phyloP scores from a whole-genome alignment of 2,888 invertebrate genomes.

The Helicoverpa assulta region DNA sequence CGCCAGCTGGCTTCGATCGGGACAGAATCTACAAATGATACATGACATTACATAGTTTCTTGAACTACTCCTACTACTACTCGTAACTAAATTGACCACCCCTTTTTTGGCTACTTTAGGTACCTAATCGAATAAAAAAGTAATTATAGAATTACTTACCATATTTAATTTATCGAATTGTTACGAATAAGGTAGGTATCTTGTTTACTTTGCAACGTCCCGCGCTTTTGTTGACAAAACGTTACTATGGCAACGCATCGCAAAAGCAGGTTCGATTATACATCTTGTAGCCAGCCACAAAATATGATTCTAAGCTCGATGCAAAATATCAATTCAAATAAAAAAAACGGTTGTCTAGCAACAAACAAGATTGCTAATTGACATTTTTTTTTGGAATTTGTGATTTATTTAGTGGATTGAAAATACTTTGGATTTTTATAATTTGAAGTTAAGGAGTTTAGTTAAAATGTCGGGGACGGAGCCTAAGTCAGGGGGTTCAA shows the following conservation, averaged over 20 bases:
- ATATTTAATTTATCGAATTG: conserved; percentile 31
- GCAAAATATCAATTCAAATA: conserved; percentile 17
- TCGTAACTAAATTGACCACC: no score
- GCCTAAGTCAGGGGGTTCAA: conserved; percentile 50
- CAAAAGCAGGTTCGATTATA: conserved; percentile 2
- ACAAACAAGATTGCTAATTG: conserved; percentile 58
- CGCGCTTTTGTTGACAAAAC: conserved; percentile 66
- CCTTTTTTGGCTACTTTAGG: neutral
- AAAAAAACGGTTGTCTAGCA: conserved; percentile 64
- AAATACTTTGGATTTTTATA: conserved; percentile 36
- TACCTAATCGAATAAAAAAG: no score
- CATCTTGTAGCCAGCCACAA: neutral
- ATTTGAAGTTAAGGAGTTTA: conserved; percentile 12
- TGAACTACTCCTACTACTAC: no score
- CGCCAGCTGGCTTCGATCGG: conserved; percentile 94
- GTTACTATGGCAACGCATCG: conserved; percentile 68
- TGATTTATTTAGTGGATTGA: conserved; percentile 40
- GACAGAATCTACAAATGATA: conserved; percentile 92
- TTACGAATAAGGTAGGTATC: neutral
- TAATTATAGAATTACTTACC: conserved; percentile 31
- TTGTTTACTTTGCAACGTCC: conserved; percentile 14
- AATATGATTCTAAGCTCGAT: no score
- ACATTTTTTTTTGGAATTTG: conserved; percentile 43
- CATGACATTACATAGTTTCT: neutral
- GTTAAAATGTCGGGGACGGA: conserved; percentile 63